Percentiles rank a stretch among this genome's conserved stretches.
phyloP scores from a whole-genome alignment of 2,113 vertebrate genomes.

The Lophotis ruficrista region DNA sequence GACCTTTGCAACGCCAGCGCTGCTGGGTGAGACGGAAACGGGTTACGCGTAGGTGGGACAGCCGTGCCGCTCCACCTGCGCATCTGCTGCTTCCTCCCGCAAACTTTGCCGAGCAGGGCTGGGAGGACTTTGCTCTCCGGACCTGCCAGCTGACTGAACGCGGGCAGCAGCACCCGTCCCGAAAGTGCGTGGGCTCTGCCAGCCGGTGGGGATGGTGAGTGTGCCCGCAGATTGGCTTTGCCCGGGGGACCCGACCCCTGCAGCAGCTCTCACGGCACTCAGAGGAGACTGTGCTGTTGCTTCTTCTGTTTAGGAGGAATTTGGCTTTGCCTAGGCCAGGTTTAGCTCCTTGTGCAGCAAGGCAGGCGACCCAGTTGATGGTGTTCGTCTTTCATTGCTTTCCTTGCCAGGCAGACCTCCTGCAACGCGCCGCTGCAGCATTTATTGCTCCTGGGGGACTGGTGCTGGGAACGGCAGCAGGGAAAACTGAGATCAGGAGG shows the following conservation, averaged over 20 bases:
- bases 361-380: accelerated
- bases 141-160: accelerated
- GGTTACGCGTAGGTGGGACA: neutral
- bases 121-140: neutral
- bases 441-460: accelerated
- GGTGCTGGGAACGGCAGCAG: accelerated
- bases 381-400: neutral
- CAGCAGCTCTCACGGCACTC: accelerated
- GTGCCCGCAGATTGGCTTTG: neutral
- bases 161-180: neutral
- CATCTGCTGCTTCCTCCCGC: neutral
- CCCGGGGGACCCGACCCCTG: accelerated
- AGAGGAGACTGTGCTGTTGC: neutral
- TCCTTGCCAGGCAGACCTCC: neutral
- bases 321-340: neutral
- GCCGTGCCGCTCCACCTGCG: neutral
- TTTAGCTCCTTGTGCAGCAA: neutral
- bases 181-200: accelerated
- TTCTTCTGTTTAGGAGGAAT: neutral
- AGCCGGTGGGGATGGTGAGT: neutral
- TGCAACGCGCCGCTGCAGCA: accelerated
- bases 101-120: accelerated
- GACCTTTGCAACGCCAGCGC: accelerated
- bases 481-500: neutral
- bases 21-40: accelerated